Percentiles rank a stretch among this genome's conserved stretches.
phyloP scores from a whole-genome alignment of 2,888 invertebrate genomes.

The Melieria picta region DNA sequence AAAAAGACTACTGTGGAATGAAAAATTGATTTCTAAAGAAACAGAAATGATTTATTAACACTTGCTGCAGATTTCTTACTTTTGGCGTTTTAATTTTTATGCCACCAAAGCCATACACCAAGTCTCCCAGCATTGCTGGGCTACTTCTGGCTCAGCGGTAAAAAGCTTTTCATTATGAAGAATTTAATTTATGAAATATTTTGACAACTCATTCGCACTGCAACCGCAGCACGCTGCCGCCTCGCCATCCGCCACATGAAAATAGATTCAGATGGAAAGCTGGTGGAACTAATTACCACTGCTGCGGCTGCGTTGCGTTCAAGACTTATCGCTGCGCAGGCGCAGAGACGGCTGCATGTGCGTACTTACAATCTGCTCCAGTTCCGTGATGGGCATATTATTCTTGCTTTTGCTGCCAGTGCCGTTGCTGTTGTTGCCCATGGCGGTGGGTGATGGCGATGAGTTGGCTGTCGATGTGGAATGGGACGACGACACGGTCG shows the following conservation, averaged over 20 bases:
- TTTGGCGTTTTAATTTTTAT: too few relatives aligned
- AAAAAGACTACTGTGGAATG: too few relatives aligned
- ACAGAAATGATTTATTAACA: too few relatives aligned
- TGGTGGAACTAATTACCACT: constrained; percentile 29
- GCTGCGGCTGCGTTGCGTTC: not conserved
- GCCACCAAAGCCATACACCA: too few relatives aligned
- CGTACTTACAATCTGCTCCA: constrained; percentile 75
- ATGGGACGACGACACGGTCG: constrained; percentile 56
- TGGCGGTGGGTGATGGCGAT: constrained; percentile 62
- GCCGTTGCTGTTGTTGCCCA: constrained; percentile 48
- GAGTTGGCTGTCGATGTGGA: constrained; percentile 50
- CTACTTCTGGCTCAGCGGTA: too few relatives aligned
- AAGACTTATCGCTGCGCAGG: constrained; percentile 3
- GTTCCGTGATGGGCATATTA: constrained; percentile 73
- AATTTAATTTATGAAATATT: not conserved
- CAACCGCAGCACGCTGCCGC: not conserved
- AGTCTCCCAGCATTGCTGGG: too few relatives aligned
- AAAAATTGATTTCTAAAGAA: too few relatives aligned
- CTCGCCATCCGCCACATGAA: not conserved
- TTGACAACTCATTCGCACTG: not conserved
- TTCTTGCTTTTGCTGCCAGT: constrained; percentile 61
- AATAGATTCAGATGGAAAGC: constrained; percentile 14
- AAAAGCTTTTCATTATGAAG: not conserved
- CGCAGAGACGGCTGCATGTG: not conserved
- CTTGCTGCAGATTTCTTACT: too few relatives aligned